Evolutionary conservation across 2,113 vertebrate genomes (phyloP).

Genomic region (Engraulis encrasicolus): DNA sequence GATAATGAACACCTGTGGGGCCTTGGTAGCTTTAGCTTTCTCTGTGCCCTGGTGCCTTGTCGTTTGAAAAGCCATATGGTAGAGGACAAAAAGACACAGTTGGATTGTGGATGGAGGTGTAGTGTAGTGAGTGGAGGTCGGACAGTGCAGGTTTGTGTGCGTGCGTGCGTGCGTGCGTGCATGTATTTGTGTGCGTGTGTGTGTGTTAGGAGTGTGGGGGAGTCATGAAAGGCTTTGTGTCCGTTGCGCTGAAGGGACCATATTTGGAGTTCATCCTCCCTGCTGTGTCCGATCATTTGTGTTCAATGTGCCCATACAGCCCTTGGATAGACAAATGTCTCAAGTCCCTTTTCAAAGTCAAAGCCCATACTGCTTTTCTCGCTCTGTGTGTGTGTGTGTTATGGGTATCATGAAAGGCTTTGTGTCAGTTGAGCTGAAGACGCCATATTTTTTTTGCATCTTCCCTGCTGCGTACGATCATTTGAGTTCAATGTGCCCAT

Average conservation of each 20-base stretch:
- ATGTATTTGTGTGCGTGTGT: too few species aligned
- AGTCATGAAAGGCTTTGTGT: neutral
- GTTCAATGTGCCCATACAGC: neutral
- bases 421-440: neutral
- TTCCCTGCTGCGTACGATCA: neutral
- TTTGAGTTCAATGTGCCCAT: neutral
- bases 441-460: neutral
- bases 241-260: neutral
- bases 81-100: neutral
- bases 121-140: too few species aligned
- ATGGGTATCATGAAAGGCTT: neutral
- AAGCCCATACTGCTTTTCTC: too few species aligned
- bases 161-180: too few species aligned
- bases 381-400: too few species aligned
- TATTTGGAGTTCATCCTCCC: neutral
- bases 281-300: slow-evolving; percentile 2
- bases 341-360: neutral
- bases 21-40: neutral
- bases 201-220: too few species aligned
- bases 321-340: neutral
- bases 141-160: too few species aligned
- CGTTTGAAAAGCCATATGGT: neutral
- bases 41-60: neutral
- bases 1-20: neutral
- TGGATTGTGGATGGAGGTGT: neutral